Conservation (phyloP, 1,140 invertebrate species). For the Pseudomyrmex dendroicus region DNA sequence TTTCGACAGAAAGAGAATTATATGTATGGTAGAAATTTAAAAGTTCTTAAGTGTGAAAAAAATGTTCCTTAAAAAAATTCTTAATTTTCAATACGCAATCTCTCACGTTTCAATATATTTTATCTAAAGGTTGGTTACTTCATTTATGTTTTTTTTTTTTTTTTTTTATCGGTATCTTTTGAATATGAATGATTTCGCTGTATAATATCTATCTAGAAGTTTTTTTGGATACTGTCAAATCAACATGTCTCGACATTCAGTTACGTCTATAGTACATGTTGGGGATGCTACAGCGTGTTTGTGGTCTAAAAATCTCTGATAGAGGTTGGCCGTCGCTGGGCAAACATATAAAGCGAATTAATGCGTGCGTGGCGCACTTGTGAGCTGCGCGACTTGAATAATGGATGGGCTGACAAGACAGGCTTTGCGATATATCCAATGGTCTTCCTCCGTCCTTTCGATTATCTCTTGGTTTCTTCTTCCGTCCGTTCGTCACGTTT, state of each 20-base stretch:
- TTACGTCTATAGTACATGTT: neutral
- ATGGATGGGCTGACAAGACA: conserved; percentile 75
- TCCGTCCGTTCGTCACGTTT: conserved; percentile 71
- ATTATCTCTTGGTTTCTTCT: conserved; percentile 65
- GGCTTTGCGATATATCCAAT: conserved; percentile 68
- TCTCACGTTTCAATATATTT: too few species aligned
- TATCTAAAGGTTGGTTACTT: too few species aligned
- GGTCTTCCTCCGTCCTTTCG: conserved; percentile 59
- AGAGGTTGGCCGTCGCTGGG: conserved; percentile 50
- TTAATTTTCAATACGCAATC: too few species aligned
- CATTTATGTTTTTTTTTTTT: too few species aligned
- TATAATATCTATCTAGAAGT: neutral
- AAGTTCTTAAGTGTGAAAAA: too few species aligned
- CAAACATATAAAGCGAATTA: conserved; percentile 77
- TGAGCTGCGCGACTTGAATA: conserved; percentile 75
- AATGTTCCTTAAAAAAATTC: too few species aligned
- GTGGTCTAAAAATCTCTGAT: conserved; percentile 47
- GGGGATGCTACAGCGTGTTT: conserved; percentile 11
- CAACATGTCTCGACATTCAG: conserved; percentile 38
- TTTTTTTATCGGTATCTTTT: too few species aligned
- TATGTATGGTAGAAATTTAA: too few species aligned
- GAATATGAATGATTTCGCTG: neutral
- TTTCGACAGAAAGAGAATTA: too few species aligned
- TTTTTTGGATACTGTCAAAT: conserved; percentile 1
- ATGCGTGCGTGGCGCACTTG: conserved; percentile 69